Evolutionary conservation across 2,797 vertebrate genomes (phyloP), one percentile per base, ranked within the genome.

Genomic region (Ambastaia sidthimunki): DNA sequence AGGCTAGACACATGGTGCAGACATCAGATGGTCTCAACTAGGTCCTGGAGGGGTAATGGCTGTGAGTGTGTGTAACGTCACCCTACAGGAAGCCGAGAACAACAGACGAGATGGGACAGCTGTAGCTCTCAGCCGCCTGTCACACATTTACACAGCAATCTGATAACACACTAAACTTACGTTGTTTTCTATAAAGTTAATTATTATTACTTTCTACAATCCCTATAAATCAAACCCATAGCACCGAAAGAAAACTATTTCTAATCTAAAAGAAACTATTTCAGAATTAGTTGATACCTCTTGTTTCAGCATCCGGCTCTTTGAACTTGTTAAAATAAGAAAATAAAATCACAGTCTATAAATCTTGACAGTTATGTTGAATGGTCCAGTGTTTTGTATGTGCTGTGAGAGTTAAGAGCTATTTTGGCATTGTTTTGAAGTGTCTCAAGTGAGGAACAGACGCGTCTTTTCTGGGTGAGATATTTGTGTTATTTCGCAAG

Each of bases 21-120:
- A 34, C 60, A 23, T 63, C 92, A 93, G 92, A 93, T 93, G 92
- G 90, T 88, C 84, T 85, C 78, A 81, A 66, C 41, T 79, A 47
- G 85, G 87, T 80, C 83, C 89, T 89, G 83, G 89, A 89, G 6
- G 13, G 19, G 23, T 76, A 62, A 28, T 19, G 23, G 21, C 7
- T 76, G 67, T 65, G 41, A 54, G 68, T 65, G 12, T 50, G 54
- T n/a, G 90, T 91, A 87, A 88, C 85, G 86, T 85, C 91, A 90
- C 92, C 86, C 90, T 88, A 89, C 89, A 85, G 91, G 90, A 88
- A 82, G 89, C 90, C 89, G 82, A 80, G 68, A 80, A 85, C 86
- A 89, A 88, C 90, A 93, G 90, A 89, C 85, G 86, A 91, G 89
- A 83, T 89, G 84, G 83, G 88, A 89, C 89, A 90, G 84, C 89